Base-by-base conservation (phyloP, 2,888 invertebrate species). In the Branchellion lobata region DNA sequence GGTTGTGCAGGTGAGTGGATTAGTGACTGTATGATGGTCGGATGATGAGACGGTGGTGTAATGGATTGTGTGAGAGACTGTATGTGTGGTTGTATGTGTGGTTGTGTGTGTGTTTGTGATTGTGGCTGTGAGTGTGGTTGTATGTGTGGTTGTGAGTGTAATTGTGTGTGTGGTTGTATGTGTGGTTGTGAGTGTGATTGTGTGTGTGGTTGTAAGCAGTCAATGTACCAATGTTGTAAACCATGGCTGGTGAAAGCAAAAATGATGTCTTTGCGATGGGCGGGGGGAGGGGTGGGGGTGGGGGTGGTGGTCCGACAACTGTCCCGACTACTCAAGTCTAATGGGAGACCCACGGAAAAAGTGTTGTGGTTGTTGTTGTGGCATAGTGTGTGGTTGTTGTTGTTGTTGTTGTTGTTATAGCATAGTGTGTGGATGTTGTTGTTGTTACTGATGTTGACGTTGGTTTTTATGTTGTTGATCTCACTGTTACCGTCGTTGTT, bases 191-290 rank as follows among this genome's bases (percentile, higher is more conserved):
- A 36, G 31, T 2, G 1, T 73, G 2, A 3, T 40, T 36, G 14
- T 36, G 34, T 1, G 1, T 21, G 33, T 27, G 27, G 34, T 33
- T 24, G 2, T 11, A 31, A 21, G 31, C 31, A 36, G 47, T 27
- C 31, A 5, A 51, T 47, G 27, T 21, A 40, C 33, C 27, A 51
- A 8, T 51, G 75, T 8, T 31, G 47, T 5, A 75, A 21, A 21
- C 51, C 75, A 0, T 27, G 40, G 53, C 27, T 75, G 53, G 47
- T 75, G 1, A 29, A 29, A 14, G 51, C 53, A 24, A 57, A 57
- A 57, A 57, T 57, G 61, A 57, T n/a, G 24, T 57, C 61, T 57
- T 57, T 57, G 61, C 61, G 61, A n/a, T 57, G 61, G n/a, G 61
- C 61, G 3, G 8, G 14, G 5, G 61, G 61, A 5, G 61, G 61